phyloP scores from a whole-genome alignment of 2,888 invertebrate genomes.

The Acanthosepion pharaonis region DNA sequence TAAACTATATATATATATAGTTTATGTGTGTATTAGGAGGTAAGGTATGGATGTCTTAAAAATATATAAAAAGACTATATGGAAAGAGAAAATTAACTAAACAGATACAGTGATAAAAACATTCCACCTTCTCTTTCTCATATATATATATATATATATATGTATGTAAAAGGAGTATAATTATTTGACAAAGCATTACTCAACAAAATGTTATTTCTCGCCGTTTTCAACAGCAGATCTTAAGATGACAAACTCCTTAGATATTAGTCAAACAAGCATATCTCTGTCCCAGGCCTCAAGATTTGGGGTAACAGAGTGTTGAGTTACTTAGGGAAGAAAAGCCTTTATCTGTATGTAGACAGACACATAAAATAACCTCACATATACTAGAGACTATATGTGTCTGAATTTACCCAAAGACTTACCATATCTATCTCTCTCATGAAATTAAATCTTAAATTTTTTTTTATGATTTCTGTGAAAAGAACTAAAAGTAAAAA shows the following conservation, averaged over 20 bases:
- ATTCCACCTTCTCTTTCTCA: no score
- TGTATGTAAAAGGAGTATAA: not conserved
- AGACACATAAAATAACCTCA: constrained; percentile 22
- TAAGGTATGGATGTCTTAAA: no score
- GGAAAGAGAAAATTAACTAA: no score
- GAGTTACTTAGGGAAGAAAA: not conserved
- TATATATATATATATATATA: no score
- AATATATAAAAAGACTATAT: no score
- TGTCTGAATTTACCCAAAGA: not conserved
- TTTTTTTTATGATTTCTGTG: no score
- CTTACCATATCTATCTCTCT: not conserved
- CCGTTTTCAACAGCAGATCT: not conserved
- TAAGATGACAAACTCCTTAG: not conserved
- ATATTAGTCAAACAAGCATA: not conserved
- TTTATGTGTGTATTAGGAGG: not conserved
- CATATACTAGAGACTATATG: not conserved
- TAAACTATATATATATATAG: not conserved
- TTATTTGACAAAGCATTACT: not conserved
- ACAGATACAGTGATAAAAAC: no score
- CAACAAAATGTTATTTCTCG: not conserved
- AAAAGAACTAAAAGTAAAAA: not conserved
- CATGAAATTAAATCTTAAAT: no score
- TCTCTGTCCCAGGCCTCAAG: not conserved
- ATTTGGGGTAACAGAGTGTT: not conserved
- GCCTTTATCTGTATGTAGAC: not conserved